Conservation (phyloP, 2,888 invertebrate species). For the Melieria crassipennis region DNA sequence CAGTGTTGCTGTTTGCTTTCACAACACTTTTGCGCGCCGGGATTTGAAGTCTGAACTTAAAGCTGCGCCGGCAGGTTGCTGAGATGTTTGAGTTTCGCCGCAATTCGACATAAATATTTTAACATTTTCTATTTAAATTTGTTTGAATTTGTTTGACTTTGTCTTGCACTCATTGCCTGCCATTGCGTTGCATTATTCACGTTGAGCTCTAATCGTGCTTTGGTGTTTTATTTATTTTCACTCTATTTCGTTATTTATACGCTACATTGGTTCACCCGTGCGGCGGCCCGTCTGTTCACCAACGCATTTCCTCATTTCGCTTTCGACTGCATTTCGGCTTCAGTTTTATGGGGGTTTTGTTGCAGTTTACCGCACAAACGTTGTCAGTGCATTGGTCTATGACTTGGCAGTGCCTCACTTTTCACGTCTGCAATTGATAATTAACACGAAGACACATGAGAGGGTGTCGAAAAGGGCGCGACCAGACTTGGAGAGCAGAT, state of each 20-base stretch:
- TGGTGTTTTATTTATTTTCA: background rate
- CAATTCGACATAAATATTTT: background rate
- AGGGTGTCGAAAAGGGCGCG: too few relatives aligned
- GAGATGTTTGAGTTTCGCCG: background rate
- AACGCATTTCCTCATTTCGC: background rate
- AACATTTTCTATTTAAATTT: background rate
- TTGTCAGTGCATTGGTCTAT: too few relatives aligned
- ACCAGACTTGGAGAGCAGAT: too few relatives aligned
- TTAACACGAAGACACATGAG: too few relatives aligned
- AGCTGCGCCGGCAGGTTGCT: too few relatives aligned
- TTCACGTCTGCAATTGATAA: too few relatives aligned
- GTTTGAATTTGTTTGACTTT: background rate
- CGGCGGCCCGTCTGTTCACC: background rate
- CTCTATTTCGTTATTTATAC: background rate
- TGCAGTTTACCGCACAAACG: too few relatives aligned
- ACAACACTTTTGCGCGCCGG: too few relatives aligned
- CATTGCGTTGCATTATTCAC: background rate
- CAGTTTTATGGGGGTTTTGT: too few relatives aligned
- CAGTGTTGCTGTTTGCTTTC: too few relatives aligned
- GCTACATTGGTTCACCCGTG: background rate
- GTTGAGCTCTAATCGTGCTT: background rate
- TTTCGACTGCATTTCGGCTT: background rate
- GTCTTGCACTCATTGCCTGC: background rate
- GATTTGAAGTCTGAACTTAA: too few relatives aligned
- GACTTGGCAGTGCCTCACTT: too few relatives aligned